These are phyloP conservation scores for Scelioninae gen. 2 DNA, from an alignment of 2,888 invertebrate genomes.

Conservation along the genomic window DNA sequence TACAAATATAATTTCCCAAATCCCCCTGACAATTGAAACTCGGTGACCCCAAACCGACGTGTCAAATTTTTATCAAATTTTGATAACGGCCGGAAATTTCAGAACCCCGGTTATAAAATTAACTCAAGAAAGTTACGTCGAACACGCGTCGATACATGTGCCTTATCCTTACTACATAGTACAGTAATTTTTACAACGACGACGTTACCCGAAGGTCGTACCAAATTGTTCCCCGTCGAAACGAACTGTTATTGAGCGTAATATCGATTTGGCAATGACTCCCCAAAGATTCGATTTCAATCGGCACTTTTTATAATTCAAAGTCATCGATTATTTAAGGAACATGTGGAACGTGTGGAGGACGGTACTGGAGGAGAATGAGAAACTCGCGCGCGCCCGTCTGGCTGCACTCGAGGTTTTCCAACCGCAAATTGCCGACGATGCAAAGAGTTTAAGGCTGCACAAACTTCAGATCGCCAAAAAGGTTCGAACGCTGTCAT, in stretches of 20 bases:
- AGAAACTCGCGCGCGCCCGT: conserved; percentile 92
- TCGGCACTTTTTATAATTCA: conserved; percentile 49
- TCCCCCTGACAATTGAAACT: too few relatives aligned
- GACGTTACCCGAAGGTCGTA: conserved; percentile 15
- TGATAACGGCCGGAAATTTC: too few relatives aligned
- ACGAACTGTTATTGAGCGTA: conserved; percentile 13
- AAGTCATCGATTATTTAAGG: conserved; percentile 77
- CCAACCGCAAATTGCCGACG: conserved; percentile 95
- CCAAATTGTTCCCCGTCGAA: conserved; percentile 9
- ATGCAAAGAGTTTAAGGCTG: conserved; percentile 88
- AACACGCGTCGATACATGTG: too few relatives aligned
- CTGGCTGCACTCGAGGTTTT: conserved; percentile 96
- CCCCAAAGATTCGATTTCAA: conserved; percentile 24
- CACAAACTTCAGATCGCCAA: conserved; percentile 90
- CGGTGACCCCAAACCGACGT: too few relatives aligned
- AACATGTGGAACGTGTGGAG: conserved; percentile 99
- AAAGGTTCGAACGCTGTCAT: conserved; percentile 77
- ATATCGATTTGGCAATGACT: conserved; percentile 37
- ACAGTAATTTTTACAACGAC: not conserved
- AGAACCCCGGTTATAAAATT: too few relatives aligned
- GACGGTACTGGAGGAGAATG: conserved; percentile 95
- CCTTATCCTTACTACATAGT: too few relatives aligned
- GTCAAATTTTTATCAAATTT: too few relatives aligned
- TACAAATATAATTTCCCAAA: too few relatives aligned
- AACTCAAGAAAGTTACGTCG: too few relatives aligned